Evolutionary conservation across 2,113 vertebrate genomes (phyloP).

Genomic region (Lontra canadensis): DNA sequence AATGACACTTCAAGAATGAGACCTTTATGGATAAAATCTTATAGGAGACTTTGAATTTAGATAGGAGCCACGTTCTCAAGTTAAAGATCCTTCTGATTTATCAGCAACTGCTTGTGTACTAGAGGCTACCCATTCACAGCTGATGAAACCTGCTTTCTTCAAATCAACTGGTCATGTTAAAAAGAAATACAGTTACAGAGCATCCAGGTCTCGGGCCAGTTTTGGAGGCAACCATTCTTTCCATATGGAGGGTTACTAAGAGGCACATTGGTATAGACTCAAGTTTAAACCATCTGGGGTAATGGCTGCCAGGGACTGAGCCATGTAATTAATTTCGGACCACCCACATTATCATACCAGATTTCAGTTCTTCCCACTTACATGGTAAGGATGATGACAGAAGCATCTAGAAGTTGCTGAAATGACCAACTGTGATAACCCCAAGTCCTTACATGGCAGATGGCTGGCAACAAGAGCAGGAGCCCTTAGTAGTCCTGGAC

Average conservation of each 20-base stretch:
- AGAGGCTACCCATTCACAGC: not conserved
- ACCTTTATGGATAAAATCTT: not conserved
- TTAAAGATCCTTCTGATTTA: not conserved
- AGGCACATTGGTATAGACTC: not conserved
- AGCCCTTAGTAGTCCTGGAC: too few species aligned
- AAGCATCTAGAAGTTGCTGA: not conserved
- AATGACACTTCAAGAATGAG: constrained; percentile 38
- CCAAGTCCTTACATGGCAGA: not conserved
- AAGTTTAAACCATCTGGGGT: not conserved
- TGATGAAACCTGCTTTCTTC: not conserved
- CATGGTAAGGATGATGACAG: not conserved
- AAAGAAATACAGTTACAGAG: not conserved
- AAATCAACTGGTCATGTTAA: not conserved
- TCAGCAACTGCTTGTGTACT: not conserved
- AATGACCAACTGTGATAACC: not conserved
- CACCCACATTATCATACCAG: not conserved
- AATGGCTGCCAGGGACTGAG: not conserved
- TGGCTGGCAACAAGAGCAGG: not conserved
- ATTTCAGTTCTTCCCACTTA: not conserved
- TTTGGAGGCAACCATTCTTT: not conserved
- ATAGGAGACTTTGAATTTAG: not conserved
- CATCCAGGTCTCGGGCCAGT: not conserved
- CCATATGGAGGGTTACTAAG: not conserved
- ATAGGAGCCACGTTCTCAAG: not conserved
- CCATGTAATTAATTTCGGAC: not conserved